phyloP scores from a whole-genome alignment of 2,797 vertebrate species.

The Enoplosus armatus region DNA sequence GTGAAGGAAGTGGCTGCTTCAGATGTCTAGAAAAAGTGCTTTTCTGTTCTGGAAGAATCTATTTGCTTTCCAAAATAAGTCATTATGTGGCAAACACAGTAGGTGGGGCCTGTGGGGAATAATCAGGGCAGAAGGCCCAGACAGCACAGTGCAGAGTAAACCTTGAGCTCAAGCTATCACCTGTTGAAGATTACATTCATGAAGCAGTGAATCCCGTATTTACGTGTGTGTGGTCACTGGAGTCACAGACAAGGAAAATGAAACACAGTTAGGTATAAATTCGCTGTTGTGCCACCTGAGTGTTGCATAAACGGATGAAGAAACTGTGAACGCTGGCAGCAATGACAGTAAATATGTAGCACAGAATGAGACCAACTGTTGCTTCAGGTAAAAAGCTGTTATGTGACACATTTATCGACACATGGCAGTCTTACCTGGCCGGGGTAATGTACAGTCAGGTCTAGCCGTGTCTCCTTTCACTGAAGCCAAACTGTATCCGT shows the following conservation, averaged over 20 bases:
- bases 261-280: background rate
- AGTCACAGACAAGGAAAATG: background rate
- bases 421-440: conserved; percentile 74
- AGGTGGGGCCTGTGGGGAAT: conserved; percentile 65
- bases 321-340: conserved; percentile 38
- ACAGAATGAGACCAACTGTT: conserved; percentile 63
- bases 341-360: conserved; percentile 24
- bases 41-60: conserved; percentile 29
- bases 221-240: background rate
- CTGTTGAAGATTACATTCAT: conserved; percentile 56
- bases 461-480: conserved; percentile 56
- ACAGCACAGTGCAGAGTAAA: conserved; percentile 26
- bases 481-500: conserved; percentile 72
- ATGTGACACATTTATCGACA: conserved; percentile 20
- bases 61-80: conserved; percentile 44
- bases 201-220: background rate
- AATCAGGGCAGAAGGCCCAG: conserved; percentile 56
- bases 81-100: conserved; percentile 49
- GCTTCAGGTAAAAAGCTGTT: conserved; percentile 31
- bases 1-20: conserved; percentile 33
- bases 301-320: conserved; percentile 36
- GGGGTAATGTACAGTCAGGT: conserved; percentile 51
- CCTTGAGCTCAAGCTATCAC: conserved; percentile 48
- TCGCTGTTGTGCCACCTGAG: conserved; percentile 1
- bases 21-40: background rate